phyloP scores from a whole-genome alignment of 2,113 vertebrate species.

The Trinectes maculatus region DNA sequence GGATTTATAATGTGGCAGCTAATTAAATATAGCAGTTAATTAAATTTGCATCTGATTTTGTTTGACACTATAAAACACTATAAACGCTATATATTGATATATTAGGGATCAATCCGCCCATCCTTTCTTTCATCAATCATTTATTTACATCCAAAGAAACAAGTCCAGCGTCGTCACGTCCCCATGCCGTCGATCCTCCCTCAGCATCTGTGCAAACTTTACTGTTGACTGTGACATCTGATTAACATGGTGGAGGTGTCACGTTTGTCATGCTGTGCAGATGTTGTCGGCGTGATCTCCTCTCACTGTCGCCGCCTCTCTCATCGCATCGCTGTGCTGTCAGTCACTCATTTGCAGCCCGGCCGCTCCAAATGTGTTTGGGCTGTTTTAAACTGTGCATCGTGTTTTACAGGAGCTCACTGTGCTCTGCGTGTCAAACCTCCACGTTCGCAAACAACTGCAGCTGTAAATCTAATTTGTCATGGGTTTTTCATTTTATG shows the following conservation, averaged over 20 bases:
- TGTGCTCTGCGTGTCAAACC: constrained; percentile 17
- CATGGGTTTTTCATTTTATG: neutral
- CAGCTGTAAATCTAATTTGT: neutral
- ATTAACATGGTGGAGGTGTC: constrained; percentile 8
- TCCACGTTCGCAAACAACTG: neutral
- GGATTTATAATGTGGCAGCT: neutral
- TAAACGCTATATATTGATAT: constrained; percentile 16
- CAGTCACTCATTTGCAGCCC: constrained; percentile 9
- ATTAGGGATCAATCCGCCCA: constrained; percentile 49
- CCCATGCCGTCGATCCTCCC: constrained; percentile 10
- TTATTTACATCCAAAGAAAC: constrained; percentile 16
- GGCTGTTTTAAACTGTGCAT: constrained; percentile 9
- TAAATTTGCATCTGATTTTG: neutral
- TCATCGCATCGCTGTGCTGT: constrained; percentile 27
- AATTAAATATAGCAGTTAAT: too few relatives aligned
- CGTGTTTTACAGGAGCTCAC: neutral
- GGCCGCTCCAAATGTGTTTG: neutral
- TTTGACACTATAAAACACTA: constrained; percentile 15
- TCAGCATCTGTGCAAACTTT: constrained; percentile 15
- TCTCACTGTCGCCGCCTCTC: constrained; percentile 14
- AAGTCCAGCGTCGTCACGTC: constrained; percentile 20
- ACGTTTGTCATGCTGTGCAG: constrained; percentile 34
- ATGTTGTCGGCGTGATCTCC: constrained; percentile 41
- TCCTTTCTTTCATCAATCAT: constrained; percentile 55
- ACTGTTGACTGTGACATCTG: constrained; percentile 1